Conservation (phyloP, 2,113 vertebrate genomes). For the Pygathrix nemaeus region DNA sequence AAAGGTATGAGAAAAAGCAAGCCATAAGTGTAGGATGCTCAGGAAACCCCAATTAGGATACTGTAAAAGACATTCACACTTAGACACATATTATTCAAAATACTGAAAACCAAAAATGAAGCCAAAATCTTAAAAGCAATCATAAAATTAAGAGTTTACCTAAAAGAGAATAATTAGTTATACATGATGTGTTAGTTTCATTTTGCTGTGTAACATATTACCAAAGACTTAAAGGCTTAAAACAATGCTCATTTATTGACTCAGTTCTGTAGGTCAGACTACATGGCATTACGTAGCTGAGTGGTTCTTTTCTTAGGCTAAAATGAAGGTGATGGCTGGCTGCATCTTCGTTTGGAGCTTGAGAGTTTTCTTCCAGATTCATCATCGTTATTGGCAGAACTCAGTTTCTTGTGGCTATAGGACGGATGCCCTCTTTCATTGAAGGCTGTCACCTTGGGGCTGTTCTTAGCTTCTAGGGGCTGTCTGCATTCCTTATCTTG, state of each 20-base stretch:
- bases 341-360: neutral
- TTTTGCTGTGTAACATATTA: neutral
- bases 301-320: neutral
- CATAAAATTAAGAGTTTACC: neutral
- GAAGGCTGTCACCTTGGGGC: neutral
- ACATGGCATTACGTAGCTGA: too few relatives aligned
- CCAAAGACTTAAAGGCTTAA: neutral
- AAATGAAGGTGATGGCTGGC: neutral
- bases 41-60: neutral
- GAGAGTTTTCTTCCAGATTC: neutral
- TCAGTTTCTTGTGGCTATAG: neutral
- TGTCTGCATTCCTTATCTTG: neutral
- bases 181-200: neutral
- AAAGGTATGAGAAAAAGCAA: neutral
- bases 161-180: neutral
- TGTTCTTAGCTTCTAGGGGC: neutral
- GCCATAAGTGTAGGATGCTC: neutral
- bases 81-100: neutral
- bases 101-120: neutral
- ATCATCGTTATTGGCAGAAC: neutral
- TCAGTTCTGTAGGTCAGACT: neutral
- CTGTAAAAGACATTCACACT: neutral
- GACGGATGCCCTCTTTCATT: neutral
- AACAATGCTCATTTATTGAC: neutral
- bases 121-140: neutral